Evolutionary conservation across 2,797 vertebrate genomes (phyloP), one percentile per base, ranked within the genome.

Genomic region (Sylvilagus floridanus): DNA sequence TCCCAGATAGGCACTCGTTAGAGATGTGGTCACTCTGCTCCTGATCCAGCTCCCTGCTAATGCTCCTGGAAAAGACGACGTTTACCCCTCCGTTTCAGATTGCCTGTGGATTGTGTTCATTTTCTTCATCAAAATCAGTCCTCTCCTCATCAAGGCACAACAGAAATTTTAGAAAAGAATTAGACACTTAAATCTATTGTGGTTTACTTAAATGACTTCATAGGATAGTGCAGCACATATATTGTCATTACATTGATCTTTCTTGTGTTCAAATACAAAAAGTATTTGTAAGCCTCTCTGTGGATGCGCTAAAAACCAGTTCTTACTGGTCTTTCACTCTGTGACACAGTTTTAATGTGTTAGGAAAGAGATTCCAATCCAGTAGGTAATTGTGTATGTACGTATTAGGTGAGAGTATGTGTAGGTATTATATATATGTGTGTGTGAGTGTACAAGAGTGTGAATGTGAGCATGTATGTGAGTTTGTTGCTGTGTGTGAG

Each of bases 261-360:
- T 93, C 60, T 62, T 73, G 63, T 63, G 72, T 79, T 88, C 87
- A 89, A 86, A 72, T 76, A 30, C 52, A n/a, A 75, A 77, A 50
- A 96, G 60, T 26, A 52, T 63, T 84, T 81, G 21, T 9, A 24
- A 72, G 22, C 63, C 9, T 79, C 50, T 19, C 54, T 63, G 63
- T 63, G 57, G 21, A 19, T 54, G 3, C 14, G n/a, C 17, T 65
- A 52, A 35, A 82, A 66, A 24, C 14, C 24, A 17, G 12, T 68
- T 94, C 57, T 42, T 63, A 50, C 16, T 42, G 32, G 68, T n/a
- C 21, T 71, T 88, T 54, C 13, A 19, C 4, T 52, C 4, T 72
- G 32, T 4, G 71, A 54, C 24, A 63, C 1, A 35, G 9, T 90
- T 88, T 71, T 21, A 30, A 7, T 6, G n/a, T 13, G 35, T 42